Base-by-base conservation (phyloP, 2,888 invertebrate genomes). In the Beris morrisii region DNA sequence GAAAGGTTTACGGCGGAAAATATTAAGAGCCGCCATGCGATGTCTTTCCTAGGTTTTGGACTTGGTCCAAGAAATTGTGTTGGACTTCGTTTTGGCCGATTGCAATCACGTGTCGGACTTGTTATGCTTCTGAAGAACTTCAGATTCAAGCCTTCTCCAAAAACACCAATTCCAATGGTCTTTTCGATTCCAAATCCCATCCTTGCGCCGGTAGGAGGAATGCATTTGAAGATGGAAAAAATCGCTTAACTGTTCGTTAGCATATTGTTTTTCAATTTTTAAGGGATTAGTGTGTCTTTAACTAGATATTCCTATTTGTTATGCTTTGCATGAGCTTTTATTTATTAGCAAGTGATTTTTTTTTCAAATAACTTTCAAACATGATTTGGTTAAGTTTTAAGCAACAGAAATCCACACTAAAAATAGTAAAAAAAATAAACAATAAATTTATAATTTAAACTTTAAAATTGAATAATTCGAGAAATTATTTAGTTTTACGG, bases 1-100 rank as follows among this genome's bases (percentile, higher is more conserved):
- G 85, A 87, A 30, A 80, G 88, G 69, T 88, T 87, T 75, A 75
- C 81, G 0, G 77, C 81, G 5, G 83, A 84, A 66, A 83, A 83
- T 32, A 85, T 84, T 69, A 79, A 82, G 0, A 80, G 79, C 32
- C 73, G 76, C 22, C 75, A 77, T 66, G 75, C 78, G 28, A 77
- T 75, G 67, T 73, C 76, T 2, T 82, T 78, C 75, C 70, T 82
- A 48, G 79, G 82, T 22, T 82, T 82, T 38, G 82, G 82, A 4
- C 78, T 79, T 32, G 82, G 82, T 0, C 81, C 80, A 0, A 75
- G 81, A 43, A 76, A 74, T 66, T 82, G 82, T 69, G 76, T 82
- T 31, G 82, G 81, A 2, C 65, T 76, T n/a, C 76, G 76, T 43
- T 78, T 78, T 66, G 79, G 79, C 0, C 74, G 75, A 61, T 68